Conservation (phyloP, 2,113 vertebrate genomes). For the Paralichthys olivaceus region DNA sequence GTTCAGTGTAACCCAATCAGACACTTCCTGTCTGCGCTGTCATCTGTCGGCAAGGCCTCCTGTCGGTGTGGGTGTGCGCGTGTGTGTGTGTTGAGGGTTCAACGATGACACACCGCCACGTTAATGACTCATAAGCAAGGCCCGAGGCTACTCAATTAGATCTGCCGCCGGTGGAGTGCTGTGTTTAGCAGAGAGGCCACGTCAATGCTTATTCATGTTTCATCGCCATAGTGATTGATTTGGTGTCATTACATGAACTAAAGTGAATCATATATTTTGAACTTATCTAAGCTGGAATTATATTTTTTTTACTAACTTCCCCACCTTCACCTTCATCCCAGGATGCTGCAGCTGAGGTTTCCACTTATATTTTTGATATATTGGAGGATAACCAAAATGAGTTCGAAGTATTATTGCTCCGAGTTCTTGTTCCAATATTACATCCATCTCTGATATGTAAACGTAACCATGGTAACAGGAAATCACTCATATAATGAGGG, state of each 20-base stretch:
- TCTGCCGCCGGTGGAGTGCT: slow-evolving; percentile 30
- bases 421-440: background rate
- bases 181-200: slow-evolving; percentile 33
- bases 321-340: background rate
- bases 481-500: slow-evolving; percentile 27
- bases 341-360: background rate
- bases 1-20: slow-evolving; percentile 82
- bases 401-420: background rate
- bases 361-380: background rate
- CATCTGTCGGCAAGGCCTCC: slow-evolving; percentile 74
- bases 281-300: background rate
- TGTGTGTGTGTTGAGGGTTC: slow-evolving; percentile 49
- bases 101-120: slow-evolving; percentile 73
- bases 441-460: slow-evolving; percentile 11
- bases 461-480: slow-evolving; percentile 21
- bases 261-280: background rate
- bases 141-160: slow-evolving; percentile 55
- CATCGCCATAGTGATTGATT: slow-evolving; percentile 50
- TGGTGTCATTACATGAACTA: slow-evolving; percentile 4
- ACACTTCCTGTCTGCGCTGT: slow-evolving; percentile 82
- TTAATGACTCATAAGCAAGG: slow-evolving; percentile 75
- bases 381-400: background rate
- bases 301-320: background rate
- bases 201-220: slow-evolving; percentile 42
- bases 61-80: slow-evolving; percentile 51